phyloP scores from a whole-genome alignment of 1,140 invertebrate genomes.

The Caenorhabditis brenneri region DNA sequence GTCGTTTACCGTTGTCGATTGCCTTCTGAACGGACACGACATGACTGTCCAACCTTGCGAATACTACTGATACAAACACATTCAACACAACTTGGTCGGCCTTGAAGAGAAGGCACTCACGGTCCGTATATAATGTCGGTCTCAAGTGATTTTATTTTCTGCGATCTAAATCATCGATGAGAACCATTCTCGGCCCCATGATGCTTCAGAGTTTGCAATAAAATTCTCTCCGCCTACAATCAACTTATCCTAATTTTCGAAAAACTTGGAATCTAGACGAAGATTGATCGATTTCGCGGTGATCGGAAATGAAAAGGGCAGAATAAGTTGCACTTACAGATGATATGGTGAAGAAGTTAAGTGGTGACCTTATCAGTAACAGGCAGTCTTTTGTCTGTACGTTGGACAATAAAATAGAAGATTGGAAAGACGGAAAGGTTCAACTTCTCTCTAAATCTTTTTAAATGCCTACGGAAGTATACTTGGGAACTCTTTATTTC shows the following conservation, averaged over 20 bases:
- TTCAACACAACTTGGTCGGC: slow-evolving; percentile 4
- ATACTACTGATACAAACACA: slow-evolving; percentile 21
- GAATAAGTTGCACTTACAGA: neutral
- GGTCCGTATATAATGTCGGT: slow-evolving; percentile 36
- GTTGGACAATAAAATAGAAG: too few species aligned
- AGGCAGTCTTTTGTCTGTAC: neutral
- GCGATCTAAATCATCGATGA: slow-evolving; percentile 1
- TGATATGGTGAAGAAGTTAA: neutral
- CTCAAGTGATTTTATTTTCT: neutral
- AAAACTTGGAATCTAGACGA: neutral
- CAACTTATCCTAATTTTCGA: neutral
- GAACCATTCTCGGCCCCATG: neutral
- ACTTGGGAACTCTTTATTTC: too few species aligned
- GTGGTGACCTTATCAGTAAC: slow-evolving; percentile 10
- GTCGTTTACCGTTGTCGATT: neutral
- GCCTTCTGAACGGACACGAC: slow-evolving; percentile 2
- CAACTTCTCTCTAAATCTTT: too few species aligned
- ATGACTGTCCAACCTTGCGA: neutral
- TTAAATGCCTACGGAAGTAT: too few species aligned
- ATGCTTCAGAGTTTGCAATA: neutral
- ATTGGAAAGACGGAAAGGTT: too few species aligned
- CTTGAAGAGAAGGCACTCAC: slow-evolving; percentile 4
- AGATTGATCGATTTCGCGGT: neutral
- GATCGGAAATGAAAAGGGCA: slow-evolving; percentile 2
- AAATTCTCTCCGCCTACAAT: neutral